These are phyloP conservation scores for Tridacna crocea DNA, from an alignment of 2,888 invertebrate genomes.

Conservation along the genomic window DNA sequence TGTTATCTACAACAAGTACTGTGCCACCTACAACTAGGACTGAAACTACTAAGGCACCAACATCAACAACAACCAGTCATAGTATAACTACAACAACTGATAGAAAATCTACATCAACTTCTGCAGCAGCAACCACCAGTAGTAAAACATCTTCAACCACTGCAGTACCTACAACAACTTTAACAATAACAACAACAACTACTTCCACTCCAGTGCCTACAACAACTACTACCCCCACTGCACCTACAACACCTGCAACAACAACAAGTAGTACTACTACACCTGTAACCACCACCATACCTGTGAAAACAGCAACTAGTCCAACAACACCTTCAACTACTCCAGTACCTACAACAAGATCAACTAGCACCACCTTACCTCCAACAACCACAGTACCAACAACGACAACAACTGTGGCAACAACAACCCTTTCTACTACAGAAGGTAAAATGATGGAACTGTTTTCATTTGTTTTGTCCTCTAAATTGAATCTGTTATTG, in stretches of 20 bases:
- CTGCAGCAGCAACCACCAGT: constrained; percentile 4
- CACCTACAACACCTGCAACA: not conserved
- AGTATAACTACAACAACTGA: constrained; percentile 2
- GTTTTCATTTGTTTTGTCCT: not conserved
- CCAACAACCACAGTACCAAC: not conserved
- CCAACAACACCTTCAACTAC: not conserved
- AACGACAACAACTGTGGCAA: not conserved
- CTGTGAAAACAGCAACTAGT: constrained; percentile 12
- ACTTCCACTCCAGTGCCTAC: constrained; percentile 6
- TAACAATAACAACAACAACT: not conserved
- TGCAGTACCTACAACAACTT: not conserved
- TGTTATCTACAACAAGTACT: not conserved
- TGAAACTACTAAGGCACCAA: not conserved
- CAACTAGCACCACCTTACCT: not conserved
- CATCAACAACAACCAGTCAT: not conserved
- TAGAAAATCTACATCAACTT: constrained; percentile 5
- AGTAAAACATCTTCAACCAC: not conserved
- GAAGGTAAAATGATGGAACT: constrained; percentile 6
- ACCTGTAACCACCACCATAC: constrained; percentile 2
- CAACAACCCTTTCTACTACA: not conserved
- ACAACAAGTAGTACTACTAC: not conserved
- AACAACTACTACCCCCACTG: constrained; percentile 14
- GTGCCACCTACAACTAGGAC: not conserved
- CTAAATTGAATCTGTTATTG: too few species aligned
- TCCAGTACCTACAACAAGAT: not conserved